Conservation (phyloP, 2,113 vertebrate genomes). For the Hemiprocne comata region DNA sequence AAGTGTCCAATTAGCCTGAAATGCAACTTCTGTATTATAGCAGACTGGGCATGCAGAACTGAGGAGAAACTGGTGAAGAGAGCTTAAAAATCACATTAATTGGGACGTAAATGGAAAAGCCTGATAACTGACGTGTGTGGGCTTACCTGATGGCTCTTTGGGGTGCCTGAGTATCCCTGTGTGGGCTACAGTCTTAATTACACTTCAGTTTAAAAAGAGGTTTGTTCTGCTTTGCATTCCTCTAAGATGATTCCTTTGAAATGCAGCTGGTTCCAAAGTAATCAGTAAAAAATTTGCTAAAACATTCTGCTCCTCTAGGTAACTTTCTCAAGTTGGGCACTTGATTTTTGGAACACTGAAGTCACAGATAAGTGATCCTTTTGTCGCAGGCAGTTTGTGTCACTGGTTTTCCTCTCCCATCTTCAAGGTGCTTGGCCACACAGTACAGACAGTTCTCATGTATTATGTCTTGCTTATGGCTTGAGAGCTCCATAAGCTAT, state of each 20-base stretch:
- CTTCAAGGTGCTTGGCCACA: background rate
- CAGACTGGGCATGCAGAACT: background rate
- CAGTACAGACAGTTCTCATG: background rate
- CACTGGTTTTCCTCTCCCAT: background rate
- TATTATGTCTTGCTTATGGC: background rate
- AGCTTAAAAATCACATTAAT: background rate
- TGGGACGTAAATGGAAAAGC: background rate
- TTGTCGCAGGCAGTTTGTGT: background rate
- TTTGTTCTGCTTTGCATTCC: background rate
- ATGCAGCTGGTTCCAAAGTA: background rate
- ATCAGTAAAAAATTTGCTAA: background rate
- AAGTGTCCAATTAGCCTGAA: background rate
- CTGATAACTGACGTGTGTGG: background rate
- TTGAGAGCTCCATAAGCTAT: background rate
- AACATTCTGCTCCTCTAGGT: background rate
- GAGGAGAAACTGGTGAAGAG: background rate
- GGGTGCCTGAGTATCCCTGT: background rate
- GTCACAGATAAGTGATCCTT: background rate
- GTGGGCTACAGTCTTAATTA: background rate
- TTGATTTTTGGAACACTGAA: background rate
- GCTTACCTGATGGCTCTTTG: background rate
- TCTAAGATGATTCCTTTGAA: background rate
- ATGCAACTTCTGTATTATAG: background rate
- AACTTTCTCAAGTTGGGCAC: background rate
- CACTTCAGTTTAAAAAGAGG: background rate